Evolutionary conservation across 2,888 invertebrate genomes (phyloP), one percentile per base, ranked within the genome.

Genomic region (Cepaea hortensis): DNA sequence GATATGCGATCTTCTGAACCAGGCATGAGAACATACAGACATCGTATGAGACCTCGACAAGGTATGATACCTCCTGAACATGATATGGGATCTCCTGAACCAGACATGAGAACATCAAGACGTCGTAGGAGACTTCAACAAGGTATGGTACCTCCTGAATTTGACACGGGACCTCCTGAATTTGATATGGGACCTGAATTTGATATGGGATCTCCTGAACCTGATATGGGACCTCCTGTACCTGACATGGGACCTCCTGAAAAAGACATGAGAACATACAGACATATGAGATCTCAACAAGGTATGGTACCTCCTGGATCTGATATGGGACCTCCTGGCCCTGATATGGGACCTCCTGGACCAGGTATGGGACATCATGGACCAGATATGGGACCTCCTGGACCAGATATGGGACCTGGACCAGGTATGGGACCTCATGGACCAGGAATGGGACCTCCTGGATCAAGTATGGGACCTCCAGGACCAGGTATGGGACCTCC

Each of bases 331-430:
- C 81, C 79, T 35, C 35, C 70, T 50, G 84, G 84, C 3, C 73
- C 46, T 15, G 50, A 61, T 55, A 84, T 83, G 79, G 75, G 70
- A 20, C 76, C 76, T 35, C 82, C 82, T 83, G 86, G 86, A 65
- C 87, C 84, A 35, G 83, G 81, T 50, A 88, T 88, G 95, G 11
- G 95, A 20, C 91, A 90, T 48, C 68, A 70, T 50, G 82, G 81
- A 75, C 90, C 88, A 23, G 90, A 90, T 0, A 91, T 92, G 90
- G 90, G 90, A 13, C 95, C 96, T 68, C 96, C 95, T 92, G 95
- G 95, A 88, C 89, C 75, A n/a, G 35, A 55, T 89, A 85, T 85
- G 81, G 80, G 81, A 35, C 79, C 75, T 84, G 88, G 86, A 72
- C 88, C 88, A 50, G 82, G 82, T 61, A 88, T 87, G 95, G 15